Evolutionary conservation across 2,888 invertebrate species (phyloP), one percentile per base, ranked within the genome.

Genomic region (Myopa testacea): DNA sequence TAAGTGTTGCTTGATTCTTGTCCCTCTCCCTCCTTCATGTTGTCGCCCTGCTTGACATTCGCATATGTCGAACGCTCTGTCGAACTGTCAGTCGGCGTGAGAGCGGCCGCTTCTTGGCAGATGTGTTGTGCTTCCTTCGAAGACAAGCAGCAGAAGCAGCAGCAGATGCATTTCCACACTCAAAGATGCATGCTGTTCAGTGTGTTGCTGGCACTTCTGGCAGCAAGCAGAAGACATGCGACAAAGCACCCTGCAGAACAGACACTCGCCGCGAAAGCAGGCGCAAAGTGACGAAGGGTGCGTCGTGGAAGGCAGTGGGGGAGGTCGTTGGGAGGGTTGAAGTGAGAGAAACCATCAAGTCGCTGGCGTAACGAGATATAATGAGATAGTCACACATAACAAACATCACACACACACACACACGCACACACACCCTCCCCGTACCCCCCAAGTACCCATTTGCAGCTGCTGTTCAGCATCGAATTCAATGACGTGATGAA

Each of bases 341-440:
- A 45, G 45, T 45, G 7, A 45, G 45, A 45, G 45, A 45, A 26
- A 26, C 26, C 58, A n/a, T 10, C 58, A 6, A 16, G 45, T 45
- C 67, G 16, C n/a, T 55, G 70, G 37, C 60, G 45, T 55, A 45
- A 58, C 58, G 19, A 58, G 58, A 58, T 72, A 71, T 71, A 71
- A 77, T 77, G 63, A 71, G 77, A 77, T 77, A 77, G 77, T 65
- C 77, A 72, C 71, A 71, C 67, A 65, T 58, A 45, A 34, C 69
- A 19, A 16, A 6, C 62, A 45, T 19, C 58, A 63, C 50, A 58
- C 67, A 67, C 26, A 16, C 55, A 55, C 55, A 45, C 7, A 6
- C 5, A 40, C 40, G 8, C 40, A 40, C 45, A 45, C 45, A 45
- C 45, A 10, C 10, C 45, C 45, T 8, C 6, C 45, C 7, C 7